These are phyloP conservation scores for Atta cephalotes DNA, from an alignment of 1,140 invertebrate genomes.

Conservation along the genomic window DNA sequence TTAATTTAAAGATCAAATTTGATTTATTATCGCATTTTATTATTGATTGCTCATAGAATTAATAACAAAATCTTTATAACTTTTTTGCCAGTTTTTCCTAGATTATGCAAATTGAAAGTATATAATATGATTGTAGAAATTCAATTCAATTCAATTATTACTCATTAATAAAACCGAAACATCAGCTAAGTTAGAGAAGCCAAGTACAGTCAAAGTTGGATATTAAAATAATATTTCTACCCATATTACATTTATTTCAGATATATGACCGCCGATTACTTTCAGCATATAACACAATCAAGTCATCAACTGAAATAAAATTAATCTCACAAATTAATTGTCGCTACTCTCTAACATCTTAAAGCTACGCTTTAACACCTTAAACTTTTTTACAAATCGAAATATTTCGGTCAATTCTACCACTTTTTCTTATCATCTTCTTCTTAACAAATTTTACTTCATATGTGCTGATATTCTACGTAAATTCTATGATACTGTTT, in stretches of 20 bases:
- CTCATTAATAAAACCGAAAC: background rate
- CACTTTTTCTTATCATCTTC: background rate
- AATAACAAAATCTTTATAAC: background rate
- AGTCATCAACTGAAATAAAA: too few relatives aligned
- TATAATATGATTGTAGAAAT: background rate
- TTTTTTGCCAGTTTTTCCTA: background rate
- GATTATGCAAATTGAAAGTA: background rate
- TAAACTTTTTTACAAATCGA: background rate
- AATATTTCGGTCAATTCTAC: constrained; percentile 7
- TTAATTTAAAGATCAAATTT: constrained; percentile 8
- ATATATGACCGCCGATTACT: too few relatives aligned
- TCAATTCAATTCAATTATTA: background rate
- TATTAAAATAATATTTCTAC: too few relatives aligned
- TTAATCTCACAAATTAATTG: too few relatives aligned
- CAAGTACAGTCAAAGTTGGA: too few relatives aligned
- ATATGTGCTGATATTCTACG: background rate
- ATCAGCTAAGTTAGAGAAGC: too few relatives aligned
- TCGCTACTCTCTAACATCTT: too few relatives aligned
- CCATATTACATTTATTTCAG: too few relatives aligned
- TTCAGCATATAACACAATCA: too few relatives aligned
- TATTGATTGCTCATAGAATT: background rate
- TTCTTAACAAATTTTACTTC: constrained; percentile 5
- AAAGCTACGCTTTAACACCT: too few relatives aligned
- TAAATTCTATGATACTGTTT: background rate
- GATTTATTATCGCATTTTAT: background rate